These are phyloP conservation scores for Arrhamphus sclerolepis DNA, from an alignment of 2,797 vertebrate genomes.

Conservation along the genomic window DNA sequence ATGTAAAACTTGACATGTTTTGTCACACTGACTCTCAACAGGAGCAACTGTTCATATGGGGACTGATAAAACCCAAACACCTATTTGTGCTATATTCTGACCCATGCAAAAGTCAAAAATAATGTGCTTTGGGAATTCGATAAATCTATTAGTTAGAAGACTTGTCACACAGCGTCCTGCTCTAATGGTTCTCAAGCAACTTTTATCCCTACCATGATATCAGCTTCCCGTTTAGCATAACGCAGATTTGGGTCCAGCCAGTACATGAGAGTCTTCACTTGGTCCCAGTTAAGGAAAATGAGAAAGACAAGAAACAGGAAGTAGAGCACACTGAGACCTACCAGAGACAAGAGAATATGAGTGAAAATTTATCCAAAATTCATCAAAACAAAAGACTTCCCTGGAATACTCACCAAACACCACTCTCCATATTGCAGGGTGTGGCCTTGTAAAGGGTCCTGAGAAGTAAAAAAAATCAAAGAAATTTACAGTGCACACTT, in stretches of 20 bases:
- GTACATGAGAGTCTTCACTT: slow-evolving; percentile 94
- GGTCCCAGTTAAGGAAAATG: slow-evolving; percentile 93
- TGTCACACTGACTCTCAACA: too few species aligned
- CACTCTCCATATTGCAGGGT: slow-evolving; percentile 93
- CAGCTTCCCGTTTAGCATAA: slow-evolving; percentile 90
- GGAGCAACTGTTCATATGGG: too few species aligned
- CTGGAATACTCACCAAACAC: slow-evolving; percentile 88
- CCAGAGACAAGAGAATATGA: slow-evolving; percentile 2
- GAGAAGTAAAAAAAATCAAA: slow-evolving; percentile 15
- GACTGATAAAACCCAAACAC: too few species aligned
- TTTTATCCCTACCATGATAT: slow-evolving; percentile 86
- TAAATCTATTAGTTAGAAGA: not conserved
- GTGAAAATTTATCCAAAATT: not conserved
- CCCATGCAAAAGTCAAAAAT: too few species aligned
- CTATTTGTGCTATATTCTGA: too few species aligned
- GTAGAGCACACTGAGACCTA: slow-evolving; percentile 96
- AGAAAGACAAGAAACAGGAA: slow-evolving; percentile 95
- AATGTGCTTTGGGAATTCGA: too few species aligned
- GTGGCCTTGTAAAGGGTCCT: slow-evolving; percentile 93
- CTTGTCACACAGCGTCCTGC: not conserved
- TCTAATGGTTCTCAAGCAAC: not conserved
- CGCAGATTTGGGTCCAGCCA: slow-evolving; percentile 95
- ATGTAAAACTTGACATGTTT: too few species aligned
- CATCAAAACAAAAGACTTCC: not conserved
- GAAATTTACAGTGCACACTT: not conserved